Base-by-base conservation (phyloP, 2,888 invertebrate genomes). In the Caenorhabditis japonica region DNA sequence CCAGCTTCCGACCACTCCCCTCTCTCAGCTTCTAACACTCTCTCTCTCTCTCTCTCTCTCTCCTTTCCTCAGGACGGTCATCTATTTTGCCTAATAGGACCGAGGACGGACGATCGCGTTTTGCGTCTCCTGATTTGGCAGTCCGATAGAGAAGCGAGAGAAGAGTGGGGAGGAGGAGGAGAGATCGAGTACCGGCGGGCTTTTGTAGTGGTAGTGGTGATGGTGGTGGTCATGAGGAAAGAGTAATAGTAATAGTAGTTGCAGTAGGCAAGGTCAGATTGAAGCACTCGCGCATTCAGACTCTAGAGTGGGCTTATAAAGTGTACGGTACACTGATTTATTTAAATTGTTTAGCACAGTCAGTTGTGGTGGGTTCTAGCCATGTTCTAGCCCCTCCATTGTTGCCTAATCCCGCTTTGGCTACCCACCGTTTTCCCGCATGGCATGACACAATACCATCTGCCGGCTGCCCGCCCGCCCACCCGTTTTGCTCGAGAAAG, bases 261-360 rank as follows among this genome's bases (percentile, higher is more conserved):
- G 64, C 47, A 52, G 58, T 58, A 41, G 51, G 60, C 69, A 70
- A 70, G 70, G 70, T 70, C 70, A 61, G 49, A 49, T 23, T 27
- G 60, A 56, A 43, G 44, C 41, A 59, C 49, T 59, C 59, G 39
- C 43, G 60, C 52, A 61, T 52, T 61, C 52, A 61, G n/a, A n/a
- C n/a, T n/a, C n/a, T n/a, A n/a, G n/a, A n/a, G n/a, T n/a, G n/a
- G n/a, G n/a, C n/a, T n/a, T n/a, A n/a, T n/a, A n/a, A n/a, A n/a
- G n/a, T n/a, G n/a, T n/a, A n/a, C n/a, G n/a, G n/a, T n/a, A n/a
- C n/a, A n/a, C n/a, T n/a, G n/a, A n/a, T n/a, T n/a, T n/a, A n/a
- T n/a, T n/a, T n/a, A n/a, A n/a, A n/a, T n/a, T n/a, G n/a, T n/a
- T n/a, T n/a, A n/a, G n/a, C n/a, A n/a, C n/a, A n/a, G n/a, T n/a